These are phyloP conservation scores for Ophioninae sp. DNA, from an alignment of 2,888 invertebrate genomes.

Conservation along the genomic window DNA sequence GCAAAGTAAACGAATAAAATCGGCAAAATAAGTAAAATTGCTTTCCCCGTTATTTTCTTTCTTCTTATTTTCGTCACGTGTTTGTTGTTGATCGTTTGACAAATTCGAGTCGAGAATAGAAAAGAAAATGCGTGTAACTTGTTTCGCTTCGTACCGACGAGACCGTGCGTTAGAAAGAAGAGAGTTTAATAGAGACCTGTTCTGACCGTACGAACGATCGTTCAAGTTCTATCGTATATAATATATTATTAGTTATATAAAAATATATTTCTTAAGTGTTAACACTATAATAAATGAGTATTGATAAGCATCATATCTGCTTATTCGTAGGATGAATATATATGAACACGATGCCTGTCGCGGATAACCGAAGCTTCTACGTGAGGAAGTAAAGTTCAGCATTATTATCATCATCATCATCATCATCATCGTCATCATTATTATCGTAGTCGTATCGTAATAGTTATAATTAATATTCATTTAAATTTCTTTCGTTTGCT, in stretches of 20 bases:
- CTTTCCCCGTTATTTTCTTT: background rate
- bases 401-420: conserved; percentile 53
- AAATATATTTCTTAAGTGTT: conserved; percentile 81
- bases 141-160: conserved; percentile 24
- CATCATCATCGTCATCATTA: conserved; percentile 17
- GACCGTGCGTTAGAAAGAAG: background rate
- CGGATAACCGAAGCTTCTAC: conserved; percentile 80
- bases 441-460: conserved; percentile 26
- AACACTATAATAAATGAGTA: conserved; percentile 81
- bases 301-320: conserved; percentile 78
- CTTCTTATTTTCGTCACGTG: background rate
- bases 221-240: conserved; percentile 74
- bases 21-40: background rate
- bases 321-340: conserved; percentile 70
- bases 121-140: background rate
- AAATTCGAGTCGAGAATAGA: conserved; percentile 5
- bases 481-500: conserved; percentile 36
- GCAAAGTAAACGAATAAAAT: background rate
- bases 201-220: conserved; percentile 70
- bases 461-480: conserved; percentile 39
- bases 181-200: conserved; percentile 65
- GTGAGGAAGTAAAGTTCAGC: conserved; percentile 73
- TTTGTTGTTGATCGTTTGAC: background rate
- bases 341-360: conserved; percentile 80
- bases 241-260: conserved; percentile 80